Conservation (phyloP, 2,113 vertebrate species). For the Emydocephalus ijimae region DNA sequence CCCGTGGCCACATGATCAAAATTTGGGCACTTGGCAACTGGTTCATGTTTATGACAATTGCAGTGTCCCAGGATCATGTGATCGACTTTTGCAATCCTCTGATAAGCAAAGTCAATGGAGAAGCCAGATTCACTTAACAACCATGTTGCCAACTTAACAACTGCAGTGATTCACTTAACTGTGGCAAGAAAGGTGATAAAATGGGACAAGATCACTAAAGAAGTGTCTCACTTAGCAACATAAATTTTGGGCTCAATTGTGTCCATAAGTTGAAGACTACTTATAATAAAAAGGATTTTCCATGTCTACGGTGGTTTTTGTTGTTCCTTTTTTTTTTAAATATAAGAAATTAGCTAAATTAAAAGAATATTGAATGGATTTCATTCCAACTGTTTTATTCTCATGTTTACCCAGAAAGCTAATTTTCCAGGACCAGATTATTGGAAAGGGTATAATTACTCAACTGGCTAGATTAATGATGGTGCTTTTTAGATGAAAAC, state of each 20-base stretch:
- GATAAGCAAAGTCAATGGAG: not conserved
- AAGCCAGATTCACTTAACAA: not conserved
- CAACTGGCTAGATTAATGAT: not conserved
- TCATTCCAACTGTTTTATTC: not conserved
- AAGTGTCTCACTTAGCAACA: not conserved
- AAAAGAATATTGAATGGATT: not conserved
- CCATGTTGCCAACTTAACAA: not conserved
- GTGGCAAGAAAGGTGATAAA: not conserved
- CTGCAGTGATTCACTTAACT: not conserved
- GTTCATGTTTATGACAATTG: not conserved
- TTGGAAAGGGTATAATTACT: not conserved
- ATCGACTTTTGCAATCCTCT: not conserved
- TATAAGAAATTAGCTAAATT: not conserved
- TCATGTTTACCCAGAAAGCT: not conserved
- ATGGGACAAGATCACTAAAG: not conserved
- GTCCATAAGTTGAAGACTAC: not conserved
- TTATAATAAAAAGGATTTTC: not conserved
- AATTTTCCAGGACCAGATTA: not conserved
- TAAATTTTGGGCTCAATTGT: not conserved
- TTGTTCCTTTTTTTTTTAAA: not conserved
- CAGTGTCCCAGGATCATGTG: not conserved
- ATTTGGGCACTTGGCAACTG: not conserved
- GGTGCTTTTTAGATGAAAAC: not conserved
- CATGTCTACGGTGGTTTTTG: not conserved
- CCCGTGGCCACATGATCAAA: not conserved